Base-by-base conservation (phyloP, 1,140 invertebrate genomes). In the Drosophila biarmipes region DNA sequence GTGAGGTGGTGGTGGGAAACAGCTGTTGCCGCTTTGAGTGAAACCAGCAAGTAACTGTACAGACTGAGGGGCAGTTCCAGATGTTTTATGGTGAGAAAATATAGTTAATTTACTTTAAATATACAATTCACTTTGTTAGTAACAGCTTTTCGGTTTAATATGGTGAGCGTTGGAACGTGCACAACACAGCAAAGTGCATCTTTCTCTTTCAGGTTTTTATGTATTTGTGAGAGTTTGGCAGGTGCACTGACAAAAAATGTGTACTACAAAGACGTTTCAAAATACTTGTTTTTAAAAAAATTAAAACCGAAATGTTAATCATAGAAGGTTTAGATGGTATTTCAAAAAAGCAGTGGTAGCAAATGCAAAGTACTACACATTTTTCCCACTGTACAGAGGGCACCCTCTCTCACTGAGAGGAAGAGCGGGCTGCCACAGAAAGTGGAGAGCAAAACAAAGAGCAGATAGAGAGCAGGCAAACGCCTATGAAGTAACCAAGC, bases 361-460 rank as follows among this genome's bases (percentile, higher is more conserved):
- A 29, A 29, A 29, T 29, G 6, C 29, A 29, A 29, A 29, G 29
- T 29, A 8, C 29, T 2, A 4, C 5, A 24, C 24, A 24, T 24
- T 24, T 24, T 24, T 24, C 24, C 3, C 24, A 4, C 24, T 24
- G 24, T 24, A 24, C 29, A 17, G n/a, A 17, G 38, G 17, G 17
- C 37, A 6, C 29, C 15, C 38, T 40, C 38, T 40, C 38, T 40
- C 17, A 17, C 10, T 40, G n/a, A 55, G 21, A 52, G 11, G 27
- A 15, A 45, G 54, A 27, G 59, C 45, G 15, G 15, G 38, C 68
- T 56, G 73, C 54, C 63, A 27, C 21, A 66, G 80, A 82, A 82
- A 75, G 15, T 63, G 59, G 35, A 67, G 74, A 82, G 74, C 80
- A 82, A 78, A 82, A 82, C 80, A 82, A 82, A 82, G 72, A 59